Percentiles rank a stretch among this genome's conserved stretches.
Conservation (phyloP, 1,140 invertebrate genomes). For the Sipha flava region DNA sequence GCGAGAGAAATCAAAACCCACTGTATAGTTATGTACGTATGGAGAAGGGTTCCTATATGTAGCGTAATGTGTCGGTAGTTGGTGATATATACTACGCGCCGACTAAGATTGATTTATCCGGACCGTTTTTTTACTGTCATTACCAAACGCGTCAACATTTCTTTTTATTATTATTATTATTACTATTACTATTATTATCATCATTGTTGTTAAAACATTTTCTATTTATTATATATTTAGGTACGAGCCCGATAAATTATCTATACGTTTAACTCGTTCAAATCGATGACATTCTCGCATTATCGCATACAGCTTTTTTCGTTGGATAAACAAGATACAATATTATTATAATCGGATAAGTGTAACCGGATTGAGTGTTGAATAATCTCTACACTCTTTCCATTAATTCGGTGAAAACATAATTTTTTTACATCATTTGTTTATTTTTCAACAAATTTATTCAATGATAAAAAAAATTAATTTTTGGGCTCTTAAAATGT, state of each 20-base stretch:
- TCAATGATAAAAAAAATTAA: too few relatives aligned
- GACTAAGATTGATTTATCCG: constrained; percentile 31
- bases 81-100: neutral
- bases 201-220: neutral
- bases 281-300: neutral
- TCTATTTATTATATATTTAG: neutral
- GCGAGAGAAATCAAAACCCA: constrained; percentile 21
- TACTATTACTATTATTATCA: too few relatives aligned
- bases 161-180: neutral
- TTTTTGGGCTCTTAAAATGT: too few relatives aligned
- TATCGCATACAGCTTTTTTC: too few relatives aligned
- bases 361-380: too few relatives aligned
- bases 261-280: neutral
- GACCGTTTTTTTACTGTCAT: constrained; percentile 26
- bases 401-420: too few relatives aligned
- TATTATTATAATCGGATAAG: too few relatives aligned
- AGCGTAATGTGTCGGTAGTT: neutral
- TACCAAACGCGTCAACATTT: constrained; percentile 13
- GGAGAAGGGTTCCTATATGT: neutral
- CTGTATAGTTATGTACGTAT: neutral
- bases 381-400: too few relatives aligned
- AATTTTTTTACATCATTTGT: too few relatives aligned
- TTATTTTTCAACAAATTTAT: too few relatives aligned
- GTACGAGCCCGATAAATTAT: neutral
- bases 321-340: too few relatives aligned